Conservation (phyloP, 2,888 invertebrate genomes). For the Erynnis tages region DNA sequence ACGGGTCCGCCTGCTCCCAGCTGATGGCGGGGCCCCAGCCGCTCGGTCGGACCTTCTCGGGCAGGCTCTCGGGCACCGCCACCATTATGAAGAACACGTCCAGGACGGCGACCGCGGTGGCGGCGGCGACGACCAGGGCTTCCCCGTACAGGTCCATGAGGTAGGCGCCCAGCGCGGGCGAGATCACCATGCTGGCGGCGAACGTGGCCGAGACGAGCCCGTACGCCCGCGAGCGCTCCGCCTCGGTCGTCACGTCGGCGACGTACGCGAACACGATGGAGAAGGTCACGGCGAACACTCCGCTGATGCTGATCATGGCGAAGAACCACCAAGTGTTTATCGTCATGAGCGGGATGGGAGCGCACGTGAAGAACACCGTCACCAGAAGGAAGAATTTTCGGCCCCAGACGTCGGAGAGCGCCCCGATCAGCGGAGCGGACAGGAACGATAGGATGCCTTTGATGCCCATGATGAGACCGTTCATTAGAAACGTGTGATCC, state of each 20-base stretch:
- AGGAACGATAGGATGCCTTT: conserved; percentile 99
- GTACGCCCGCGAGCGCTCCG: conserved; percentile 96
- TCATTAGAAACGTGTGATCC: conserved; percentile 99
- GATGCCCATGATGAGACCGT: conserved; percentile 99
- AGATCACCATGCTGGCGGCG: conserved; percentile 99
- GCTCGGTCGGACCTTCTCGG: conserved; percentile 91
- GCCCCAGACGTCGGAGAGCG: conserved; percentile 99
- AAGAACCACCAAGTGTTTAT: conserved; percentile 99
- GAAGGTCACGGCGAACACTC: conserved; percentile 99
- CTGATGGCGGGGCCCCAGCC: conserved; percentile 94
- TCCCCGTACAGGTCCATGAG: conserved; percentile 92
- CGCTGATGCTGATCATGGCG: conserved; percentile 99
- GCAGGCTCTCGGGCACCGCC: conserved; percentile 98
- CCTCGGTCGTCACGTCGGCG: conserved; percentile 98
- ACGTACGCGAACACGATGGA: conserved; percentile 99
- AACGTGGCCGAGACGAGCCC: conserved; percentile 99
- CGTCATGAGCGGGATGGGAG: conserved; percentile 99
- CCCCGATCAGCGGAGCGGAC: conserved; percentile 98
- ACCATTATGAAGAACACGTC: conserved; percentile 99
- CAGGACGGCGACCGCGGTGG: conserved; percentile 96
- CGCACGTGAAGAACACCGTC: conserved; percentile 99
- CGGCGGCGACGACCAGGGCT: conserved; percentile 94
- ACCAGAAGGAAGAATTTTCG: conserved; percentile 98
- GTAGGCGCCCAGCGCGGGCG: conserved; percentile 96
- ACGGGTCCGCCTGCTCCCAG: conserved; percentile 99